Evolutionary conservation across 1,140 invertebrate species (phyloP).

Genomic region (Cotesia typhae): DNA sequence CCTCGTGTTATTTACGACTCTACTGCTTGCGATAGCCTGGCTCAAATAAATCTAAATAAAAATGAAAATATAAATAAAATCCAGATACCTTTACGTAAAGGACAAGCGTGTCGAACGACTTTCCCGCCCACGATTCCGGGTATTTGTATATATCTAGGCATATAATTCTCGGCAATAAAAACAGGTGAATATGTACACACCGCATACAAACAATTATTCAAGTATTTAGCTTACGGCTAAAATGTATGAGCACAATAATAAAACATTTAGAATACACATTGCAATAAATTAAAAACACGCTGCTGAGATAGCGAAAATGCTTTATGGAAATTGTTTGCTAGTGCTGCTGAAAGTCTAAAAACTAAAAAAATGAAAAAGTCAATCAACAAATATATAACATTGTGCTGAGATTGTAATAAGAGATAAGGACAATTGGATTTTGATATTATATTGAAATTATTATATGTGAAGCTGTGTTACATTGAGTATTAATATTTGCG

Average conservation of each 20-base stretch:
- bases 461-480: background rate
- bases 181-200: conserved; percentile 21
- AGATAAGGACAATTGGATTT: too few species aligned
- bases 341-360: background rate
- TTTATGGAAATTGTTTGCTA: background rate
- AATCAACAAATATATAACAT: too few species aligned
- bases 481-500: background rate
- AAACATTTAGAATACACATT: conserved; percentile 4
- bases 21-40: background rate
- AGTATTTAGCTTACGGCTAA: background rate
- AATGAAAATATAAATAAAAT: conserved; percentile 16
- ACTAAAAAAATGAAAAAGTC: background rate
- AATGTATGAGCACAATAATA: background rate
- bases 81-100: conserved; percentile 35
- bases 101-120: conserved; percentile 34
- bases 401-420: too few species aligned
- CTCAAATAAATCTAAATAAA: conserved; percentile 7
- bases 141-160: conserved; percentile 8
- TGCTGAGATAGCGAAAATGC: background rate
- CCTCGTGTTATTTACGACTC: conserved; percentile 19
- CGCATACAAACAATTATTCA: background rate
- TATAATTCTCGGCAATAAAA: conserved; percentile 12
- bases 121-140: conserved; percentile 31
- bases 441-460: too few species aligned
- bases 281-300: too few species aligned